Conservation (phyloP, 2,797 vertebrate species). For the Eidolon dupreanum region DNA sequence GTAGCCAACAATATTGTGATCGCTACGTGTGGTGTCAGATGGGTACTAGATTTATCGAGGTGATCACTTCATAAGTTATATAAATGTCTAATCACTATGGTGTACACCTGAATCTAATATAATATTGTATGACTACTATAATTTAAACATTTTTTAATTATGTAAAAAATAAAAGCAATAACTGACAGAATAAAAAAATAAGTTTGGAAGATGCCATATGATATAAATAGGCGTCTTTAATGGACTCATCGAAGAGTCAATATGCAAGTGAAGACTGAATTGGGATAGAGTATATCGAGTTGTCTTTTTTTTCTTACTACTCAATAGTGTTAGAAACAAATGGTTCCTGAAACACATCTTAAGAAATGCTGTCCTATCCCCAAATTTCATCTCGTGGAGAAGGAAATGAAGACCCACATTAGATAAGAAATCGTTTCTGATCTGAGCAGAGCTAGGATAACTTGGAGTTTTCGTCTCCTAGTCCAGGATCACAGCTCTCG, state of each 20-base stretch:
- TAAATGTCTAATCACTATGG: too few relatives aligned
- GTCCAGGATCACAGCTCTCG: not conserved
- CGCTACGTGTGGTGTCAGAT: too few relatives aligned
- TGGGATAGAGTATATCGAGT: not conserved
- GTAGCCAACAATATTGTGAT: too few relatives aligned
- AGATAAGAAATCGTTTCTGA: not conserved
- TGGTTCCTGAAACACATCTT: not conserved
- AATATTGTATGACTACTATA: too few relatives aligned
- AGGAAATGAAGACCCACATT: not conserved
- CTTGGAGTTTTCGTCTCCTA: not conserved
- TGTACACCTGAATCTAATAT: too few relatives aligned
- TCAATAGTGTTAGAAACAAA: not conserved
- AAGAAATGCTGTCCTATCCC: not conserved
- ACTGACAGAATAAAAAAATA: not conserved
- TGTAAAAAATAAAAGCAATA: not conserved
- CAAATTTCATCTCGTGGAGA: not conserved
- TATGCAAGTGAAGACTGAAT: not conserved
- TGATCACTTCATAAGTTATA: too few relatives aligned
- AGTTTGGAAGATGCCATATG: not conserved
- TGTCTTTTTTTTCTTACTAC: too few relatives aligned
- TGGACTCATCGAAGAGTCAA: not conserved
- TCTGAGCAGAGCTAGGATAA: too few relatives aligned
- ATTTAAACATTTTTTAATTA: too few relatives aligned
- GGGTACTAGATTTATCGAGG: too few relatives aligned
- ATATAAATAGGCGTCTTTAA: not conserved